Base-by-base conservation (phyloP, 2,797 vertebrate genomes). In the Peromyscus attwateri region DNA sequence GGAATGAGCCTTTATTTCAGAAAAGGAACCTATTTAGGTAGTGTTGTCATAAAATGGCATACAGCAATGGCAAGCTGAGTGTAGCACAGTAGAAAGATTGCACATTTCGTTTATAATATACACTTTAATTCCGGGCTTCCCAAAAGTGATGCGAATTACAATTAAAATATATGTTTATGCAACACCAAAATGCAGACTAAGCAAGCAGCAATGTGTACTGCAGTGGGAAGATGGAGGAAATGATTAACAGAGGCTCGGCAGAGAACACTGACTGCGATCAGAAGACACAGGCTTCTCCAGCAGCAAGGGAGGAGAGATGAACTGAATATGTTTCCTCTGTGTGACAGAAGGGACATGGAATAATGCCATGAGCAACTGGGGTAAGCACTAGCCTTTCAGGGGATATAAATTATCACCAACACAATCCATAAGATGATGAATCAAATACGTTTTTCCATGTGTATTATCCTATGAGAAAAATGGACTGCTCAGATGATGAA, bases 1-100 rank as follows among this genome's bases (percentile, higher is more conserved):
- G 7, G 16, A 91, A 91, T n/a, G 14, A 91, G 43, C 2, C 6
- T 94, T 82, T 85, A 55, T 87, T 95, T 91, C 60, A 70, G 62
- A 70, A 93, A 66, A 71, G 68, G 12, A 82, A 82, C 6, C 34
- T 68, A 91, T 13, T 46, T 37, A 64, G 49, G 57, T 6, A 64
- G 17, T 25, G 6, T 70, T 62, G 60, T 71, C 27, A n/a, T 10
- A 46, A 70, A 83, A 92, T 31, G 62, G 57, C 4, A 46, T 14
- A 21, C 8, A 10, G 6, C n/a, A 73, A 83, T 77, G 17, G 52
- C 23, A 91, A 62, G 87, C 57, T 27, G 34, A 52, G 7, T 27
- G 2, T 17, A 13, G 49, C 11, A n/a, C 0, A 31, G n/a, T 68
- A 62, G 49, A 46, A 40, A 62, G 52, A 76, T 64, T 55, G 46